phyloP scores from a whole-genome alignment of 2,888 invertebrate species.

The Bibio marci region DNA sequence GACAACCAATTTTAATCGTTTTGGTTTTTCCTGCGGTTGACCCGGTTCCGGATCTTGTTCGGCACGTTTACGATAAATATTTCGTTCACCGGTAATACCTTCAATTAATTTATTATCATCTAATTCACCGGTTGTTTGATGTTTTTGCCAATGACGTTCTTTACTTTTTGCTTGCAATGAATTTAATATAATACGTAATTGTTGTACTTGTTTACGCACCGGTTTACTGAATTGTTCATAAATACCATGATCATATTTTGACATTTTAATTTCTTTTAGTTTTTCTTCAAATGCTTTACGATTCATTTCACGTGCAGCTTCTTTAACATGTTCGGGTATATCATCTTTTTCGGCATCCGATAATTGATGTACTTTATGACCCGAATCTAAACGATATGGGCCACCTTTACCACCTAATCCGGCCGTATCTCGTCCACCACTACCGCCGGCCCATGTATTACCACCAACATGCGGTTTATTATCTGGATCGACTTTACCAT shows the following conservation, averaged over 20 bases:
- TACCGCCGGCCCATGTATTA: conserved; percentile 93
- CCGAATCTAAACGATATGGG: conserved; percentile 84
- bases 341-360: conserved; percentile 80
- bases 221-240: conserved; percentile 69
- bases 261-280: conserved; percentile 85
- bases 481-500: conserved; percentile 65
- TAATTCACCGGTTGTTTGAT: conserved; percentile 88
- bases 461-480: conserved; percentile 92
- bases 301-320: conserved; percentile 88
- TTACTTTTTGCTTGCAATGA: conserved; percentile 84
- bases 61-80: conserved; percentile 68
- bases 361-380: conserved; percentile 82
- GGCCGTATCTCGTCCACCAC: conserved; percentile 85
- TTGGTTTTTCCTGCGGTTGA: conserved; percentile 72
- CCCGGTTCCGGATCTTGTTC: conserved; percentile 82
- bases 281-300: conserved; percentile 73
- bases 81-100: conserved; percentile 81
- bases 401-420: conserved; percentile 94
- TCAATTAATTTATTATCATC: conserved; percentile 93
- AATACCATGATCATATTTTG: conserved; percentile 74
- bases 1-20: conserved; percentile 66
- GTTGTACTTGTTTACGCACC: conserved; percentile 55
- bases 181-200: conserved; percentile 68
- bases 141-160: conserved; percentile 83
- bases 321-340: conserved; percentile 74